Conservation (phyloP, 2,797 vertebrate genomes). For the Karalla daura region DNA sequence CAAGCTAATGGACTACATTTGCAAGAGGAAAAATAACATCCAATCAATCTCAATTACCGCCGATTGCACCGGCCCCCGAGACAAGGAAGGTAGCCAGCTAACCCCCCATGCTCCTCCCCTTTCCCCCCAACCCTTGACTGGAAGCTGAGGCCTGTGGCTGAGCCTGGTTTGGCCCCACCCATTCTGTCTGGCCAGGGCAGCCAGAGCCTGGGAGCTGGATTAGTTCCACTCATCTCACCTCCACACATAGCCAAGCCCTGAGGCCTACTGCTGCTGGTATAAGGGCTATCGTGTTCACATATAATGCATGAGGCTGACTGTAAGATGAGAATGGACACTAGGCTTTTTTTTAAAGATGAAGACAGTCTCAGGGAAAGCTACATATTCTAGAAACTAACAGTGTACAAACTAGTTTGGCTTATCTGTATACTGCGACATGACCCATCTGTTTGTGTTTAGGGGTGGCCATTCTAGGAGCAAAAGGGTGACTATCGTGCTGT, state of each 20-base stretch:
- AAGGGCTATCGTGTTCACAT: constrained; percentile 39
- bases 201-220: constrained; percentile 60
- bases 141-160: constrained; percentile 75
- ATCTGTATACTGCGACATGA: constrained; percentile 40
- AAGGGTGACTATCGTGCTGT: constrained; percentile 58
- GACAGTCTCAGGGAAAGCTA: constrained; percentile 11
- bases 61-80: constrained; percentile 89
- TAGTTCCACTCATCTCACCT: constrained; percentile 74
- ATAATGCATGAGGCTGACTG: constrained; percentile 29
- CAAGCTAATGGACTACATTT: constrained; percentile 99
- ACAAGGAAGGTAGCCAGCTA: constrained; percentile 90
- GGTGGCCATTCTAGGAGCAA: constrained; percentile 36
- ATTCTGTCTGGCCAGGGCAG: constrained; percentile 71
- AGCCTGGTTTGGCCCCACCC: constrained; percentile 74
- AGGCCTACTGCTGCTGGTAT: constrained; percentile 39
- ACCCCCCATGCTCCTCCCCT: constrained; percentile 81
- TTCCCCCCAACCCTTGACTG: constrained; percentile 81
- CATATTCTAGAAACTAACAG: constrained; percentile 36
- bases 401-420: constrained; percentile 36
- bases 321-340: constrained; percentile 35
- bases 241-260: constrained; percentile 43
- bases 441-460: constrained; percentile 65
- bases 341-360: constrained; percentile 21
- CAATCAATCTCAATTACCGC: constrained; percentile 99
- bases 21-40: constrained; percentile 99